A percentile compares a stretch with the other conserved stretches of the same genome.
Evolutionary conservation across 2,113 vertebrate species (phyloP).

Genomic region (Siphamia tubifer): DNA sequence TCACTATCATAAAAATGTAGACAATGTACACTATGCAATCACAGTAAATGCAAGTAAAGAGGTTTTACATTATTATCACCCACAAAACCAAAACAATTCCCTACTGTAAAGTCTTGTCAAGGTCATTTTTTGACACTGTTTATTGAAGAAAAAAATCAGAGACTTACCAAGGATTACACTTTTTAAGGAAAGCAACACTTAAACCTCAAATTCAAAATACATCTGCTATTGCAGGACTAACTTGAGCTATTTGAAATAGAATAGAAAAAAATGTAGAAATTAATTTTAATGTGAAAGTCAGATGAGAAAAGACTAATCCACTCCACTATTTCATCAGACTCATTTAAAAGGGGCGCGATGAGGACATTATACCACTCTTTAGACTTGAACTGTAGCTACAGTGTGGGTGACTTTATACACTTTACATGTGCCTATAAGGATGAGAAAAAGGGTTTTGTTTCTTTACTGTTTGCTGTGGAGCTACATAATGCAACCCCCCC

Average conservation of each 20-base stretch:
- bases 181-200: not conserved
- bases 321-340: constrained; percentile 4
- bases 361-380: not conserved
- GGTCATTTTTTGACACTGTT: not conserved
- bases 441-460: constrained; percentile 2
- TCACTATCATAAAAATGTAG: too few relatives aligned
- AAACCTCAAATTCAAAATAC: not conserved
- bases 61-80: not conserved
- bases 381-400: not conserved
- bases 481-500: too few relatives aligned
- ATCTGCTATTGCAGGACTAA: not conserved
- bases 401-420: constrained; percentile 5
- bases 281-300: not conserved
- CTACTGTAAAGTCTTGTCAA: not conserved
- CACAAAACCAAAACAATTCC: not conserved
- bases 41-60: too few relatives aligned
- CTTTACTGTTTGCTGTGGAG: not conserved
- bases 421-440: not conserved
- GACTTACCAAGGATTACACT: not conserved
- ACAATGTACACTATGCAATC: too few relatives aligned
- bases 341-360: not conserved
- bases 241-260: not conserved
- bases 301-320: not conserved
- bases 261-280: not conserved
- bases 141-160: not conserved